Base-by-base conservation (phyloP, 2,113 vertebrate species). In the Tenrec ecaudatus region DNA sequence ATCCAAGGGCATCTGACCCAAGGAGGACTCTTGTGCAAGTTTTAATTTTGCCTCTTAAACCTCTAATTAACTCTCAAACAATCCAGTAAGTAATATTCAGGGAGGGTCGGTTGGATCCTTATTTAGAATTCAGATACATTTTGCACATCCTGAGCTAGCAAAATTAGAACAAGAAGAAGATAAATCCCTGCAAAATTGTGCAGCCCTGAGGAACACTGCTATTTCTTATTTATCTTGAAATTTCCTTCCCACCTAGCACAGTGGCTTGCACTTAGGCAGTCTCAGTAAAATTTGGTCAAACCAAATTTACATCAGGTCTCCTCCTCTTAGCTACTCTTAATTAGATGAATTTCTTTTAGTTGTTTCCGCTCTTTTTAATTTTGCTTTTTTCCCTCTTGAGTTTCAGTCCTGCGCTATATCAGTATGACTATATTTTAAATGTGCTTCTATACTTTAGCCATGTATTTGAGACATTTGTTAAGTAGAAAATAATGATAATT, bases 41-140 rank as follows among this genome's bases (percentile, higher is more conserved):
- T 96, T 95, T 96, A 86, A 97, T 95, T 95, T 96, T 71, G 92
- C 79, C 75, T 94, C 75, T 94, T 91, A 95, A 96, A 94, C 69
- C 91, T 95, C 93, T 96, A 90, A 93, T 96, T 95, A 96, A 83
- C 88, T 93, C 79, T 84, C 94, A 93, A 82, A 94, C 92, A 96
- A 94, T 90, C 76, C 68, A 85, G 64, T 93, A 91, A 95, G 69
- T 94, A 93, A 95, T 95, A 68, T 69, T 68, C 14, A 10, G 89
- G 93, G 88, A 96, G 73, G 86, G 57, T 77, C 0, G 3, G 57
- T 73, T 0, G 4, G 71, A 88, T 94, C 57, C 15, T 90, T 83
- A 83, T 92, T 94, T 81, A 92, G 92, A 95, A 92, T 81, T 68
- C 83, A 94, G 71, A 83, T 80, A 86, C 81, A 94, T n/a, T 92